A percentile compares a stretch with the other conserved stretches of the same genome.
Conservation (phyloP, 1,140 invertebrate genomes). For the Ptiloglossa arizonensis region DNA sequence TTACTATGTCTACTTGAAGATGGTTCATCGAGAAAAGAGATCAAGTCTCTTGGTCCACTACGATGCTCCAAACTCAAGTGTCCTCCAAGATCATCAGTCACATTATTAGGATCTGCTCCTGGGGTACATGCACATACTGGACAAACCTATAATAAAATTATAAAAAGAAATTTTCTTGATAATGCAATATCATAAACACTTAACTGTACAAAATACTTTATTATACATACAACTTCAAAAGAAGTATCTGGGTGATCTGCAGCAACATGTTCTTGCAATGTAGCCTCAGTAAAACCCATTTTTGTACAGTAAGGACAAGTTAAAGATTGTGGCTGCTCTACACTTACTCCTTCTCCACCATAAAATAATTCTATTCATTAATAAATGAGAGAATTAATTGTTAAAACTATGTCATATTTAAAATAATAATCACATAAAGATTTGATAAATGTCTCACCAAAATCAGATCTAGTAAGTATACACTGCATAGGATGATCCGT, state of each 20-base stretch:
- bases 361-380: constrained; percentile 92
- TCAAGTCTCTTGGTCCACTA: constrained; percentile 91
- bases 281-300: constrained; percentile 96
- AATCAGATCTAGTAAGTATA: constrained; percentile 97
- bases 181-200: neutral
- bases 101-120: constrained; percentile 97
- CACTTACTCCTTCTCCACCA: constrained; percentile 93
- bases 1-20: constrained; percentile 90
- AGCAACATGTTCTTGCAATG: constrained; percentile 95
- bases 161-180: neutral
- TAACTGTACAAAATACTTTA: constrained; percentile 2
- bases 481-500: constrained; percentile 99
- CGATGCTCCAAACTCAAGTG: constrained; percentile 97
- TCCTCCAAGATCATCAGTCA: constrained; percentile 98
- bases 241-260: constrained; percentile 93
- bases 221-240: constrained; percentile 90
- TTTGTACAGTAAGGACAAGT: constrained; percentile 98
- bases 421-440: neutral
- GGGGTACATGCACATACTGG: constrained; percentile 97
- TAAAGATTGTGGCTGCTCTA: constrained; percentile 96
- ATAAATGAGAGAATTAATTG: constrained; percentile 14
- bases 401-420: neutral
- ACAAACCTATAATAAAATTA: constrained; percentile 87
- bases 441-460: constrained; percentile 85
- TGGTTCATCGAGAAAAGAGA: constrained; percentile 95